Evolutionary conservation across 2,888 invertebrate species (phyloP).

Genomic region (Apantesis nais): DNA sequence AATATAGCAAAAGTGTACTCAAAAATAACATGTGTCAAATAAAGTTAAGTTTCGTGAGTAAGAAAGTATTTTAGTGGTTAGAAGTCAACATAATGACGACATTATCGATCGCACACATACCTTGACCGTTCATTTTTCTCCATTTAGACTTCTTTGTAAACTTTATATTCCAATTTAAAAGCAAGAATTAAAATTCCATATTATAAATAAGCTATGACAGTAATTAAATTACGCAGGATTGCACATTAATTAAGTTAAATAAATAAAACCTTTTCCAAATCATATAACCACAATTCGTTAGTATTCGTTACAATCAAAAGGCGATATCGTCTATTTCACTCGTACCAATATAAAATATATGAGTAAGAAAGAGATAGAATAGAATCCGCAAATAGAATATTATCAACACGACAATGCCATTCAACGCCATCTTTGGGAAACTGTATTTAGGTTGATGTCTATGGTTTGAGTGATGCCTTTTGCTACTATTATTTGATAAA

Average conservation of each 20-base stretch:
- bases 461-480: conserved; percentile 55
- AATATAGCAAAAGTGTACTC: conserved; percentile 20
- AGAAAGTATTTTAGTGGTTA: conserved; percentile 60
- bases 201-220: conserved; percentile 49
- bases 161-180: conserved; percentile 43
- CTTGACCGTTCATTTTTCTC: conserved; percentile 74
- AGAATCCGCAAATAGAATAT: conserved; percentile 66
- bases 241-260: conserved; percentile 66
- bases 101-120: conserved; percentile 82
- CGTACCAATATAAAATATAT: conserved; percentile 19
- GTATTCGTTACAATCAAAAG: conserved; percentile 83
- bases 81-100: conserved; percentile 66
- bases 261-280: conserved; percentile 69
- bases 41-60: conserved; percentile 32
- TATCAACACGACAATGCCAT: conserved; percentile 54
- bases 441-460: conserved; percentile 52
- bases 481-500: neutral
- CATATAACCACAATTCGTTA: conserved; percentile 81
- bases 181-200: conserved; percentile 48
- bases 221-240: conserved; percentile 58
- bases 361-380: conserved; percentile 61
- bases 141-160: conserved; percentile 57
- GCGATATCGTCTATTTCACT: conserved; percentile 57
- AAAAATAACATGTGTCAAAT: conserved; percentile 28
- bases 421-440: conserved; percentile 69